A percentile compares a stretch with the other conserved stretches of the same genome.
Conservation (phyloP, 1,140 invertebrate species). For the Drosophila truncata region DNA sequence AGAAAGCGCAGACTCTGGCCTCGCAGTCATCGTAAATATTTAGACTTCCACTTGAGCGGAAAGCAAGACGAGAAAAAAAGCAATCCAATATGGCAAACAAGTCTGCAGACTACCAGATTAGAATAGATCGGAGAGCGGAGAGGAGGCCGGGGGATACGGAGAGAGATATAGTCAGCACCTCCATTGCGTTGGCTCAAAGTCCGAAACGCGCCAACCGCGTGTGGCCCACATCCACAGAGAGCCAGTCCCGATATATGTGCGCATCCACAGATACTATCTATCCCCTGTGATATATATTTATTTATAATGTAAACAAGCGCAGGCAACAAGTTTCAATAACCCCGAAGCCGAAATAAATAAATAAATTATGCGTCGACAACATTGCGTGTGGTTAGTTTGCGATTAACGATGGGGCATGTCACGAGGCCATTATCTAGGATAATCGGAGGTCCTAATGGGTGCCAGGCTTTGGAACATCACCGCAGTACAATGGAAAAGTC, state of each 20-base stretch:
- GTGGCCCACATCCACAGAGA: conserved; percentile 38
- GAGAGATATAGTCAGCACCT: conserved; percentile 10
- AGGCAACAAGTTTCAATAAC: conserved; percentile 79
- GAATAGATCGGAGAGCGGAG: conserved; percentile 47
- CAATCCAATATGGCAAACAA: conserved; percentile 55
- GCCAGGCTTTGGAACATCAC: conserved; percentile 27
- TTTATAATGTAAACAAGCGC: conserved; percentile 65
- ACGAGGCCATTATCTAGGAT: conserved; percentile 16
- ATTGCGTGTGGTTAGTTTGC: conserved; percentile 59
- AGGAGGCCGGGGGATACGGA: conserved; percentile 8
- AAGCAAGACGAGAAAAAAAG: conserved; percentile 29
- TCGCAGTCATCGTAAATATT: conserved; percentile 43
- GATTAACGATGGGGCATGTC: conserved; percentile 35
- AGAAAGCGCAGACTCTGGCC: conserved; percentile 6
- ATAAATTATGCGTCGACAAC: conserved; percentile 38
- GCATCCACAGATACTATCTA: conserved; percentile 14
- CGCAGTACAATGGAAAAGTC: conserved; percentile 13
- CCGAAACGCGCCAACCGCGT: conserved; percentile 31
- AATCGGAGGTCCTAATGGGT: conserved; percentile 40
- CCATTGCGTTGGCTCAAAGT: conserved; percentile 67
- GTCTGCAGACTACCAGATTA: conserved; percentile 47
- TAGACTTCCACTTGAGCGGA: conserved; percentile 23
- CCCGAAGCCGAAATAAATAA: conserved; percentile 51
- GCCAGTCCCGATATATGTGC: conserved; percentile 8
- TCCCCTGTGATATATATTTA: conserved; percentile 49